These are phyloP conservation scores for Nothobranchius furzeri DNA, from an alignment of 2,113 vertebrate species.

Conservation along the genomic window DNA sequence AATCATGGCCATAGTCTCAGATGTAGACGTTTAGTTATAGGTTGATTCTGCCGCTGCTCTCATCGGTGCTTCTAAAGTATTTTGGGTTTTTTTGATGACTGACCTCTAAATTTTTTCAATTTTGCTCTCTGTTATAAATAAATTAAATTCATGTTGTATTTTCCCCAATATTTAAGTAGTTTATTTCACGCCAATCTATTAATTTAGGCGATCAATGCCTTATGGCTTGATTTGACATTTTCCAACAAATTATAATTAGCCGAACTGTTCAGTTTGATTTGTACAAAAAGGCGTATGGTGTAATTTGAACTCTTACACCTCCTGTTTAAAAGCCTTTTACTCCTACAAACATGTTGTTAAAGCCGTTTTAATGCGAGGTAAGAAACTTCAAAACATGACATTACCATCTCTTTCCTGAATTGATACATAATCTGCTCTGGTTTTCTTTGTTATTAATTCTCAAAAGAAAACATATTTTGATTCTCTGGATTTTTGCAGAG, in stretches of 20 bases:
- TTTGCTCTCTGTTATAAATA: constrained; percentile 6
- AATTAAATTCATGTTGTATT: constrained; percentile 30
- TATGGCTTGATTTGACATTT: constrained; percentile 36
- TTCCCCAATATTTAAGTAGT: constrained; percentile 25
- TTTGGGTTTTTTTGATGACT: not conserved
- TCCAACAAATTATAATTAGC: constrained; percentile 34
- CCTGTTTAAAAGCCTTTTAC: not conserved
- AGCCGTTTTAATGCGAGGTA: not conserved
- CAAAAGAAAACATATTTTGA: not conserved
- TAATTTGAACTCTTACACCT: not conserved
- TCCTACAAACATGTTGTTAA: constrained; percentile 1
- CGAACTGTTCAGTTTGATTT: constrained; percentile 20
- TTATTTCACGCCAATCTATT: constrained; percentile 19
- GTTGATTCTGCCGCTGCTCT: constrained; percentile 2
- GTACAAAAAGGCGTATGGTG: not conserved
- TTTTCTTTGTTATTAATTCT: not conserved
- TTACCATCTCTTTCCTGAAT: not conserved
- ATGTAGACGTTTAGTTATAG: not conserved
- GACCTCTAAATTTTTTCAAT: constrained; percentile 22
- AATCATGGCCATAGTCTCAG: not conserved
- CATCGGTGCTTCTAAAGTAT: not conserved
- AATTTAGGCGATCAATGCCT: constrained; percentile 22
- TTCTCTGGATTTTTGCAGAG: not conserved
- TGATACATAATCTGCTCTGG: not conserved
- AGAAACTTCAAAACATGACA: not conserved